These are phyloP conservation scores for Elymnias hypermnestra DNA, from an alignment of 1,140 invertebrate species.

Conservation along the genomic window DNA sequence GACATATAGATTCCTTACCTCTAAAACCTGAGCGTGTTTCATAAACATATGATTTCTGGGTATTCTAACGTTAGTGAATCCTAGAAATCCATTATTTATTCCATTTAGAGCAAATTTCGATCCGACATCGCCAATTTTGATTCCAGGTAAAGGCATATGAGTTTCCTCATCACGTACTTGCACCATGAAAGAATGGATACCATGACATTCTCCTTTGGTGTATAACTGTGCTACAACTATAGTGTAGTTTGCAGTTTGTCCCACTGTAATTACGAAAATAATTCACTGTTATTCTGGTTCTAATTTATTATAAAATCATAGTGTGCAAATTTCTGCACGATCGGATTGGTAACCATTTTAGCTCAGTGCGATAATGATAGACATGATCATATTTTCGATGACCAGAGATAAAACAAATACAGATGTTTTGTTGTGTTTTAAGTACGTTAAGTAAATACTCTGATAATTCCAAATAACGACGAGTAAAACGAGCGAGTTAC, in stretches of 20 bases:
- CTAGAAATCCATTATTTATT: conserved; percentile 94
- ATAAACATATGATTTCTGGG: conserved; percentile 94
- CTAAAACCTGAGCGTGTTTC: conserved; percentile 91
- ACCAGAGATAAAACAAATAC: too few relatives aligned
- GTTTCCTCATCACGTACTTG: conserved; percentile 92
- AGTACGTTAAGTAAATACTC: too few relatives aligned
- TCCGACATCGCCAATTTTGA: conserved; percentile 95
- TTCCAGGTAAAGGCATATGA: conserved; percentile 89
- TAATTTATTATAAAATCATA: too few relatives aligned
- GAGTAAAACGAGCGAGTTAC: too few relatives aligned
- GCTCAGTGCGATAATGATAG: too few relatives aligned
- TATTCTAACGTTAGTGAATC: conserved; percentile 90
- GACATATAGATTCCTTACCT: conserved; percentile 75
- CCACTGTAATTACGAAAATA: conserved; percentile 80
- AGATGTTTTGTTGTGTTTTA: too few relatives aligned
- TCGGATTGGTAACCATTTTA: too few relatives aligned
- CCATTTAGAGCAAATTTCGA: conserved; percentile 93
- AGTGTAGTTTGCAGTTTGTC: conserved; percentile 94
- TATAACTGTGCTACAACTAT: conserved; percentile 92
- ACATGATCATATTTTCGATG: too few relatives aligned
- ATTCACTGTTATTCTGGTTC: too few relatives aligned
- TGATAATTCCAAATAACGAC: too few relatives aligned
- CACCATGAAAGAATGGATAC: conserved; percentile 94
- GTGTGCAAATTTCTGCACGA: too few relatives aligned
- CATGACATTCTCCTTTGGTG: conserved; percentile 88